Base-by-base conservation (phyloP, 2,888 invertebrate species). In the Odontocolon sp. region DNA sequence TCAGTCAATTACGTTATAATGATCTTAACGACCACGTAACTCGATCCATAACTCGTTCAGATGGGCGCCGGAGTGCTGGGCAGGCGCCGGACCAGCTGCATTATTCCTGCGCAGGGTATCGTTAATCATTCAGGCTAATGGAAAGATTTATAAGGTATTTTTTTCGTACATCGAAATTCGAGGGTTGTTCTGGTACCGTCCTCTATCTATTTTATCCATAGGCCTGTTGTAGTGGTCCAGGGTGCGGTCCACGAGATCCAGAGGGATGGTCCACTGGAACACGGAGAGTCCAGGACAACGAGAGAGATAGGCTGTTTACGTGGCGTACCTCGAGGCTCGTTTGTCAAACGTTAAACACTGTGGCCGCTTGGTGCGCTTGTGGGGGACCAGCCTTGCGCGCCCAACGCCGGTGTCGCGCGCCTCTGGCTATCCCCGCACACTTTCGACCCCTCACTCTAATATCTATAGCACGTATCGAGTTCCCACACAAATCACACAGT, bases 331-430 rank as follows among this genome's bases (percentile, higher is more conserved):
- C 80, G 80, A 82, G 80, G 84, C 83, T 86, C 88, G 87, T 89
- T 89, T 89, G 88, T 89, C 89, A 89, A 86, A 79, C 82, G 86
- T 86, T 89, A 88, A 89, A 88, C 85, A 80, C 77, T 83, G 61
- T 40, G 70, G 54, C 67, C 63, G 63, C 64, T 68, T 57, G 73
- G 68, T 40, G 50, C 50, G 74, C 45, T 33, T 14, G 45, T 64
- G 26, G 54, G 45, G 70, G 70, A 54, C 52, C 14, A 14, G n/a
- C 26, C 50, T 18, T 47, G 45, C 47, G 36, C 23, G 28, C 28
- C 68, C 52, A 23, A 16, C 59, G 50, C 50, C 31, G 59, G 26
- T 66, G 70, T 36, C 31, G 50, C 70, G 45, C 40, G 40, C 42
- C 57, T 67, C 23, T 47, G 56, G 40, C 11, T 36, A 16, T 38